Conservation (phyloP, 1,140 invertebrate species). For the Drosophila mayri region DNA sequence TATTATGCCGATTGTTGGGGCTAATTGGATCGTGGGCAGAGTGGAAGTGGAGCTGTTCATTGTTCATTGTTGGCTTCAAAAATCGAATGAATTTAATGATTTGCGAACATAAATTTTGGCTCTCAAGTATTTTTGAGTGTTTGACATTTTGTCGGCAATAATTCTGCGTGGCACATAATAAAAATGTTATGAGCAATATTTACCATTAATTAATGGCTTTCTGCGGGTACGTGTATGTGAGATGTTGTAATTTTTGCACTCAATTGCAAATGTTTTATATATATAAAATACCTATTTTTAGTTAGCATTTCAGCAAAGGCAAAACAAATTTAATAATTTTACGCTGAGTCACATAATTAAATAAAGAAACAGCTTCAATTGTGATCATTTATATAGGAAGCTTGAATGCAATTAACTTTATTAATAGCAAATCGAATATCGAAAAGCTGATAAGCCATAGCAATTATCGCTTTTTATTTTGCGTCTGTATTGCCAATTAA, state of each 20-base stretch:
- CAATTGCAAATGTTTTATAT: neutral
- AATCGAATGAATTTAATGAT: conserved; percentile 35
- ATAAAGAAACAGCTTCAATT: neutral
- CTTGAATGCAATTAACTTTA: conserved; percentile 6
- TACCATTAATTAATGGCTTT: conserved; percentile 66
- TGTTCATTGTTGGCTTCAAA: conserved; percentile 12
- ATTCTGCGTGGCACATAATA: conserved; percentile 65
- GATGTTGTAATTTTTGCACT: neutral
- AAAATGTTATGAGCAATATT: conserved; percentile 46
- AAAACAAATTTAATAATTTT: neutral
- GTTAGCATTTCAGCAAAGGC: neutral
- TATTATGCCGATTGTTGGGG: conserved; percentile 22
- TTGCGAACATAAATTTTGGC: conserved; percentile 25
- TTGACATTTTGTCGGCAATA: conserved; percentile 42
- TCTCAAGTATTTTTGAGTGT: conserved; percentile 29
- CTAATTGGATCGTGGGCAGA: conserved; percentile 41
- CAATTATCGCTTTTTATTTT: conserved; percentile 4
- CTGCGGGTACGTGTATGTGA: conserved; percentile 47
- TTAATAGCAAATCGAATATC: conserved; percentile 1
- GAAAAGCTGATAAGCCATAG: neutral
- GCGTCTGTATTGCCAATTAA: conserved; percentile 2
- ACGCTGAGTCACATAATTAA: neutral
- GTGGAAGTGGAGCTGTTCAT: neutral
- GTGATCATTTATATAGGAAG: neutral
- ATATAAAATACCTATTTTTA: conserved; percentile 2